Evolutionary conservation across 2,113 vertebrate genomes (phyloP), one percentile per base, ranked within the genome.

Genomic region (Scomber japonicus): DNA sequence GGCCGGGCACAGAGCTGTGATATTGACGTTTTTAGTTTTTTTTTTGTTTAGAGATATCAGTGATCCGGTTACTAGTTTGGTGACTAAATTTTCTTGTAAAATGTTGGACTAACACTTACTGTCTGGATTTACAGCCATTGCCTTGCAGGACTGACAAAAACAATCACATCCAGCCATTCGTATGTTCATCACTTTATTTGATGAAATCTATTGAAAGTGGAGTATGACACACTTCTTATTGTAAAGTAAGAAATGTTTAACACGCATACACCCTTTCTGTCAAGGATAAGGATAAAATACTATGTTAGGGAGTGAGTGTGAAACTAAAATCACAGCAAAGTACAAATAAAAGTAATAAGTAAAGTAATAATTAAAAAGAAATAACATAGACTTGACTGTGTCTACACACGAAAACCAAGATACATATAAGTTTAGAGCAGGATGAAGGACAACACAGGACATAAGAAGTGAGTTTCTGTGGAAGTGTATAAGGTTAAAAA

Each of bases 1-100:
- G 95, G 95, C 94, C 54, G 11, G 78, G 19, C 74, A 51, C 21
- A 90, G 91, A 93, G 95, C 95, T 94, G 96, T 95, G 96, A 96
- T 95, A 96, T 94, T 84, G 93, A 70, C 44, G 61, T 50, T 63
- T 68, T 69, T 71, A 31, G 14, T 0, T 3, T 8, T 63, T 24
- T 50, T 55, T 68, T 70, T 71, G 44, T 19, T 0, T 1, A 4
- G 61, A 73, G 64, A 77, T 70, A 21, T 48, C 27, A 54, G 16
- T 48, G 65, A 81, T 78, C 49, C 75, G 48, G 56, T 45, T 71
- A 21, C 11, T 16, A 64, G 44, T 76, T 75, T 48, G 10, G 54
- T 24, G 53, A 64, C 67, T 12, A 45, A 3, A 73, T n/a, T 56
- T 61, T 55, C 15, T 9, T 0, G 48, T 14, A 55, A 50, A 72